Evolutionary conservation across 2,113 vertebrate species (phyloP).

Genomic region (Gymnobelideus leadbeateri): DNA sequence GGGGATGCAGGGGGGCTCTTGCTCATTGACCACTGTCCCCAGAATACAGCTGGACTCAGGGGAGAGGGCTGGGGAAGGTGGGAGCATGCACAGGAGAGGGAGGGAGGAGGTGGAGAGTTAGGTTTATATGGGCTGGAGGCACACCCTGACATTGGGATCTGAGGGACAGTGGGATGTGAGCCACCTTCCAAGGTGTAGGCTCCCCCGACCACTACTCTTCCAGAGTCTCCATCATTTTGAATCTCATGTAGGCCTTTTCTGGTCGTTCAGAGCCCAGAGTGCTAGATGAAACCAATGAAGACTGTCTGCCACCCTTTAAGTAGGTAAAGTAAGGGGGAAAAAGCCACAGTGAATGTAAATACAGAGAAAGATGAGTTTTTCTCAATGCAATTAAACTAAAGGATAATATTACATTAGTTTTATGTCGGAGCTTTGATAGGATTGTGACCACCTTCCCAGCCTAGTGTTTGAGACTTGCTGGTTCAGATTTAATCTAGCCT

Average conservation of each 20-base stretch:
- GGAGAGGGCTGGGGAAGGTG: too few relatives aligned
- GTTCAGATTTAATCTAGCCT: not conserved
- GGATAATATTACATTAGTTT: not conserved
- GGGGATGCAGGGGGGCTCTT: not conserved
- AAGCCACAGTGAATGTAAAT: not conserved
- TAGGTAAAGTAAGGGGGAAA: not conserved
- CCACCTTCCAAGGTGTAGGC: too few relatives aligned
- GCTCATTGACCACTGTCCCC: not conserved
- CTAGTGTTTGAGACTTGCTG: not conserved
- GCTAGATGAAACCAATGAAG: not conserved
- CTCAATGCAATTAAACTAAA: not conserved
- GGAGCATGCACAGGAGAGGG: too few relatives aligned
- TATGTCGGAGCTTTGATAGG: not conserved
- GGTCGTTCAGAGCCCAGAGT: not conserved
- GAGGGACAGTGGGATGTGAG: not conserved
- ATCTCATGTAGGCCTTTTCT: not conserved
- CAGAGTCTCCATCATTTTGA: not conserved
- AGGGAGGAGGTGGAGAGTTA: not conserved
- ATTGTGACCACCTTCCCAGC: not conserved
- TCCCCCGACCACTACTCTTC: not conserved
- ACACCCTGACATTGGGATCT: not conserved
- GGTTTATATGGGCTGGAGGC: not conserved
- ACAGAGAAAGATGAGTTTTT: not conserved
- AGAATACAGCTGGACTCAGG: too few relatives aligned
- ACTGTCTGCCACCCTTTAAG: not conserved